phyloP scores from a whole-genome alignment of 2,113 vertebrate species.

The Coptodon bakossiorum region DNA sequence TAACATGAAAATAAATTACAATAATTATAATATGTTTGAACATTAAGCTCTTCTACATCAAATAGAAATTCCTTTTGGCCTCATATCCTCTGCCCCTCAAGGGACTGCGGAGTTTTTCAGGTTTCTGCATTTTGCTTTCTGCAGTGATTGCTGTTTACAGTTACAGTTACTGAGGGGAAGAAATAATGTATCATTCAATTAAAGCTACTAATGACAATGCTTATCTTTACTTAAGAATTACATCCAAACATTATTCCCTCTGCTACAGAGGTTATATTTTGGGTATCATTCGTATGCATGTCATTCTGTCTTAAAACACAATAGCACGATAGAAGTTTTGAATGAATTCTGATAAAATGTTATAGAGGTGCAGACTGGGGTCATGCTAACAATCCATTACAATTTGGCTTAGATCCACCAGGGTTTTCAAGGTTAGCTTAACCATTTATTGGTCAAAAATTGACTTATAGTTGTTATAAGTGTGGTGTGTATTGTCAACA shows the following conservation, averaged over 20 bases:
- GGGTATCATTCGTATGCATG: rapidly evolving
- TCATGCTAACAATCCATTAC: neutral
- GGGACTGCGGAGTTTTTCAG: neutral
- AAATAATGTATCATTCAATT: neutral
- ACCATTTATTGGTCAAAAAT: neutral
- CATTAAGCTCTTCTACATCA: neutral
- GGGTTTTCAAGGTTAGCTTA: neutral
- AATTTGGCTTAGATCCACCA: neutral
- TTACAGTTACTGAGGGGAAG: neutral
- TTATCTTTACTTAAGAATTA: neutral
- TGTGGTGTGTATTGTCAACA: neutral
- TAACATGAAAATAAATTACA: neutral
- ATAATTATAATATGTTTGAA: neutral
- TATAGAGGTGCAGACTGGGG: neutral
- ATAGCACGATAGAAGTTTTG: neutral
- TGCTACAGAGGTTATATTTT: neutral
- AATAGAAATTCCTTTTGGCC: neutral
- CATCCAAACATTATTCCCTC: neutral
- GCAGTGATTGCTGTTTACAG: neutral
- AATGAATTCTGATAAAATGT: neutral
- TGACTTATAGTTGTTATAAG: neutral
- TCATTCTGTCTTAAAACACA: neutral
- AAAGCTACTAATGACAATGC: rapidly evolving
- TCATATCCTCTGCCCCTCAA: neutral
- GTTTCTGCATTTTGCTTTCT: neutral